A percentile compares a stretch with the other conserved stretches of the same genome.
These are phyloP conservation scores for Noctua comes DNA, from an alignment of 2,888 invertebrate genomes.

Conservation along the genomic window DNA sequence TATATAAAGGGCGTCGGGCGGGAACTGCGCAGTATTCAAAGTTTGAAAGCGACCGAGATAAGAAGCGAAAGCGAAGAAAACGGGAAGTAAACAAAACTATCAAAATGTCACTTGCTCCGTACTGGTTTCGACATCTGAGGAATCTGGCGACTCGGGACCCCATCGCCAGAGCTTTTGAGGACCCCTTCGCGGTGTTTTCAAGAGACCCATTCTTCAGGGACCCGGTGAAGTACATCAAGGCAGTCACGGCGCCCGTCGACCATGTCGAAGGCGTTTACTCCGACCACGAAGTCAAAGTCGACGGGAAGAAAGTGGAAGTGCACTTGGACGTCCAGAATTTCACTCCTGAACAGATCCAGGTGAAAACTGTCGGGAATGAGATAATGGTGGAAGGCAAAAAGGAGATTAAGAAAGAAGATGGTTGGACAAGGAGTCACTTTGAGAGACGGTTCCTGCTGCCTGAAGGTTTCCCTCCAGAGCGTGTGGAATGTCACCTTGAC, in stretches of 20 bases:
- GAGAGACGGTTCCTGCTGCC: constrained; percentile 94
- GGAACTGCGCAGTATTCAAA: constrained; percentile 56
- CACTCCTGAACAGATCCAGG: constrained; percentile 94
- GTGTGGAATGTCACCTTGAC: constrained; percentile 93
- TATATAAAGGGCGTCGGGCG: constrained; percentile 77
- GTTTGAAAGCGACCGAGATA: constrained; percentile 31
- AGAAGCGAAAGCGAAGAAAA: constrained; percentile 22
- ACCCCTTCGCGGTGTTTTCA: constrained; percentile 80
- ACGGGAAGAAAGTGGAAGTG: constrained; percentile 93
- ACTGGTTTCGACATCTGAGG: constrained; percentile 86
- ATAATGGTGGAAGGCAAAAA: constrained; percentile 95
- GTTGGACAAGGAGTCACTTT: constrained; percentile 94
- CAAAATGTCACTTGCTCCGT: constrained; percentile 85
- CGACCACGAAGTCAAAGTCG: constrained; percentile 89
- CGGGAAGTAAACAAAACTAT: constrained; percentile 24
- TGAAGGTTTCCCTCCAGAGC: constrained; percentile 93
- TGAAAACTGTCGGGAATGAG: constrained; percentile 93
- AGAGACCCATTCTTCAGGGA: constrained; percentile 86
- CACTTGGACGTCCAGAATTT: constrained; percentile 95
- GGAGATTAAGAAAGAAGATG: constrained; percentile 94
- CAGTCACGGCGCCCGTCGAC: constrained; percentile 75
- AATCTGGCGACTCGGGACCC: constrained; percentile 82
- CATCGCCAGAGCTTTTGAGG: constrained; percentile 78
- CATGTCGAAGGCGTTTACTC: constrained; percentile 88
- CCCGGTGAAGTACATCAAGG: constrained; percentile 79